Evolutionary conservation across 2,797 vertebrate species (phyloP).

Genomic region (Petrocephalus schoutedeni): DNA sequence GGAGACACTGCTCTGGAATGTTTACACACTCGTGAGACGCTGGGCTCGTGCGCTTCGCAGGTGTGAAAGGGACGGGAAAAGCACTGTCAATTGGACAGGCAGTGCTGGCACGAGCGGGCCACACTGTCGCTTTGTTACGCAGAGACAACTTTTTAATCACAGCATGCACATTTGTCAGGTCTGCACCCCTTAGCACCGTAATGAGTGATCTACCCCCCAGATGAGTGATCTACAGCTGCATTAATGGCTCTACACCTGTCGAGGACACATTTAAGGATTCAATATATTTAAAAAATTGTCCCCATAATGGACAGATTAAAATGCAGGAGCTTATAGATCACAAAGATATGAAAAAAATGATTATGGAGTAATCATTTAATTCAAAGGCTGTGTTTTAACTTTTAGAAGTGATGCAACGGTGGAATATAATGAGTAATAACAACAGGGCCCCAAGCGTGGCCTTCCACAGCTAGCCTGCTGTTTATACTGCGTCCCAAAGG

Average conservation of each 20-base stretch:
- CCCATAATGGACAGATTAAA: background rate
- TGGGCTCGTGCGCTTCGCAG: background rate
- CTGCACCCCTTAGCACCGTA: background rate
- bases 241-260: background rate
- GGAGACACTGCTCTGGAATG: background rate
- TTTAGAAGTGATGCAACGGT: background rate
- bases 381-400: background rate
- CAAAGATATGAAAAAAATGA: background rate
- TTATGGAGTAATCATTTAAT: conserved; percentile 4
- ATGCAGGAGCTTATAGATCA: background rate
- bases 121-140: background rate
- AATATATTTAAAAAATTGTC: background rate
- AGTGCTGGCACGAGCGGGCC: background rate
- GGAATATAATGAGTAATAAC: background rate
- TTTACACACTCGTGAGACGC: background rate
- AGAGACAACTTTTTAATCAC: background rate
- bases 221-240: background rate
- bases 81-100: background rate
- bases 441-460: background rate
- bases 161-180: background rate
- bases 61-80: background rate
- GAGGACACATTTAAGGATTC: background rate
- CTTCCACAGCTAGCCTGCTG: background rate
- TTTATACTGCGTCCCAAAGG: background rate
- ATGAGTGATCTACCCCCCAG: background rate